Evolutionary conservation across 2,797 vertebrate genomes (phyloP), one percentile per base, ranked within the genome.

Genomic region (Rhodeus uyekii): DNA sequence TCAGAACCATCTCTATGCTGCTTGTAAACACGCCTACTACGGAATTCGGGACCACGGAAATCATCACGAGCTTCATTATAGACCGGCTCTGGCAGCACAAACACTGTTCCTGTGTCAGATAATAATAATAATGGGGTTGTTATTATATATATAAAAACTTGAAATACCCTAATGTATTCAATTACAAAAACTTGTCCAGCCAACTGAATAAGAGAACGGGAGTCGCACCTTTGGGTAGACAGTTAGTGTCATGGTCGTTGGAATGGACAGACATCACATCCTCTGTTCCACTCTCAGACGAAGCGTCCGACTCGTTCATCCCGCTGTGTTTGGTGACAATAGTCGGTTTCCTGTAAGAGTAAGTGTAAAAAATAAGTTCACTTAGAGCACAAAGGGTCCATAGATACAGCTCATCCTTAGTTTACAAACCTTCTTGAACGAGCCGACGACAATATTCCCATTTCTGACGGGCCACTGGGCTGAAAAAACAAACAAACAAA

Each of bases 1-100:
- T 95, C 97, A 82, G 95, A 89, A 90, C 95, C 93, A 87, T 98
- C 96, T 90, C 93, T 95, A 92, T 96, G 96, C 82, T 95, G 90
- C 38, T 92, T 93, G 0, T 84, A 87, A 88, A 94, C 92, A 91
- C 93, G 93, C 34, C 96, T 94, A 90, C 93, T 96, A 88, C 97
- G 96, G 94, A 99, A 99, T 92, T 99, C 98, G 68, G 98, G 98
- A 90, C 98, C 98, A 92, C 97, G 97, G 94, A 99, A 99, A 91
- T 98, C 97, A 94, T 99, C 98, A 94, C 96, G 96, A 86, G 94
- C 93, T 94, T 96, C 96, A 89, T 97, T 97, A 89, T 95, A 94
- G 85, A 97, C 98, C 86, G 98, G 94, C 92, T 99, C 97, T 88
- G 98, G 98, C 73, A 95, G 95, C 90, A 99, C 96, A 90, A 99